Evolutionary conservation across 2,797 vertebrate genomes (phyloP), one percentile per base, ranked within the genome.

Genomic region (Aphelocoma californica): DNA sequence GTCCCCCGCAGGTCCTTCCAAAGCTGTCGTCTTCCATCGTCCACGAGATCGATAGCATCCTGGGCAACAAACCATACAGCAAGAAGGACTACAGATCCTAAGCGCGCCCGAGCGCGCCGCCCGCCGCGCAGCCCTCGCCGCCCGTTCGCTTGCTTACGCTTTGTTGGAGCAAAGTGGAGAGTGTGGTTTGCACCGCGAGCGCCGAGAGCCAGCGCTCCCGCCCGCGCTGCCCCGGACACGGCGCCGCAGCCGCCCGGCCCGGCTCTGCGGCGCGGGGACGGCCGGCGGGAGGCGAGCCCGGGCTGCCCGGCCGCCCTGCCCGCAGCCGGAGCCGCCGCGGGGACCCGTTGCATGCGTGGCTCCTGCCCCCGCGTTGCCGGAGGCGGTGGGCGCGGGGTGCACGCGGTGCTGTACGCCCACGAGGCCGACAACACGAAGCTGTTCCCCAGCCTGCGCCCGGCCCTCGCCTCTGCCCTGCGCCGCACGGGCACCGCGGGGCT

Each of bases 11-110:
- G 99, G 99, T 99, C 97, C 99, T 99, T 98, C 99, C 99, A 40
- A 99, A 99, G 98, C 96, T 99, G 97, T 99, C 99, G 3, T 99
- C 99, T 86, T 99, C 99, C 95, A 98, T 99, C 77, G 98, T 98
- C 96, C 99, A 99, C 5, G 99, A 99, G 98, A 98, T 99, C 86
- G 99, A 99, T 96, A 99, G 99, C 97, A 99, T 99, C 98, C 98
- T 99, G 98, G 99, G 99, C 97, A 99, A 99, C 98, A 99, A 99
- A 98, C 99, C 99, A 95, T 99, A 99, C 98, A 99, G 99, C 99
- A 99, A 99, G 98, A 99, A 99, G 98, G 99, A 99, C 98, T 99
- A 99, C 97, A 97, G 99, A 92, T 99, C 99, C 97, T 99, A 99
- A 97, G 96, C 61, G 10, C 42, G 86, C 88, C 42, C 9, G 3